Conservation (phyloP, 92 coral and sea anemone genomes). For the Diadumene lineata region DNA sequence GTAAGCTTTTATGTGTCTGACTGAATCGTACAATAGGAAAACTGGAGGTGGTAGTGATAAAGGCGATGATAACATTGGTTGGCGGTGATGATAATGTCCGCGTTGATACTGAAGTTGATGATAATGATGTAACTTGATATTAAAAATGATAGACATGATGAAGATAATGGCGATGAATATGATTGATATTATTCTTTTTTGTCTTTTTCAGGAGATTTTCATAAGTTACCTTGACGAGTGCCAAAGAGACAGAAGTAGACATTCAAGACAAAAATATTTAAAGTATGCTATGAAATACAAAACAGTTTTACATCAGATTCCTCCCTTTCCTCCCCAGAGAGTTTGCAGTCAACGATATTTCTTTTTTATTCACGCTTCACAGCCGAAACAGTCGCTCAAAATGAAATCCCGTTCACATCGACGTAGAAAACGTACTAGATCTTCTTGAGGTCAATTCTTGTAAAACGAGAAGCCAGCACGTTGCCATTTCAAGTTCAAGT, state of each 20-base stretch:
- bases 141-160: too few relatives aligned
- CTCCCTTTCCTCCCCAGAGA: background rate
- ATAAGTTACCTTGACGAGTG: constrained; percentile 80
- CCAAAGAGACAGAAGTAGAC: constrained; percentile 70
- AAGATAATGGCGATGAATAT: background rate
- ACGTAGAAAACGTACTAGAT: too few relatives aligned
- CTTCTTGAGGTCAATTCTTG: too few relatives aligned
- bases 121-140: background rate
- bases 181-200: too few relatives aligned
- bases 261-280: constrained; percentile 68
- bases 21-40: too few relatives aligned
- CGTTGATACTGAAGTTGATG: background rate
- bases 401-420: too few relatives aligned
- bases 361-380: background rate
- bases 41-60: background rate
- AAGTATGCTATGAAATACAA: constrained; percentile 41
- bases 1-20: too few relatives aligned
- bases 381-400: too few relatives aligned
- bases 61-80: background rate
- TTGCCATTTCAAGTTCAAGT: too few relatives aligned
- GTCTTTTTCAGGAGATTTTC: constrained; percentile 62
- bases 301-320: background rate
- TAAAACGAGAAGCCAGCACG: too few relatives aligned
- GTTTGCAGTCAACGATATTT: background rate
- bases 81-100: background rate